Conservation (phyloP, 2,888 invertebrate genomes). For the Erebia aethiops region DNA sequence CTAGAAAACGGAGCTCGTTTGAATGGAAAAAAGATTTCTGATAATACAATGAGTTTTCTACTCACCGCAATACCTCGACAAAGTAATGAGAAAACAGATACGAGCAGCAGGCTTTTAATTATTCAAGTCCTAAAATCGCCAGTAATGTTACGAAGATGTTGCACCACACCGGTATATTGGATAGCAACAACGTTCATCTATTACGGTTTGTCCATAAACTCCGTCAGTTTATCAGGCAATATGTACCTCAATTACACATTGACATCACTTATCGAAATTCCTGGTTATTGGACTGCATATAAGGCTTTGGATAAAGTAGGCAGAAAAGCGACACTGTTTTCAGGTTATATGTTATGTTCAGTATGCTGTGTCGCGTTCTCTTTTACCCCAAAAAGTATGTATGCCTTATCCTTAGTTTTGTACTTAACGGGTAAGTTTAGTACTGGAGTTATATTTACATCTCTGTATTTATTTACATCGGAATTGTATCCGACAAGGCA, state of each 20-base stretch:
- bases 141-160: slow-evolving; percentile 81
- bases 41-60: slow-evolving; percentile 67
- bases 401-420: slow-evolving; percentile 59
- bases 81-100: slow-evolving; percentile 44
- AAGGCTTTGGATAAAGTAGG: slow-evolving; percentile 85
- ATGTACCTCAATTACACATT: slow-evolving; percentile 90
- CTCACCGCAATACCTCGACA: slow-evolving; percentile 60
- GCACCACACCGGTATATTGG: slow-evolving; percentile 90
- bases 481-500: slow-evolving; percentile 88
- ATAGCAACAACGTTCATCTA: slow-evolving; percentile 90
- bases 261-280: slow-evolving; percentile 86
- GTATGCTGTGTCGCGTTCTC: slow-evolving; percentile 79
- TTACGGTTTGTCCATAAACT: slow-evolving; percentile 90
- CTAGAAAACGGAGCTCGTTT: slow-evolving; percentile 84
- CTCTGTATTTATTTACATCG: slow-evolving; percentile 86
- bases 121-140: slow-evolving; percentile 78
- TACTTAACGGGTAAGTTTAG: slow-evolving; percentile 86
- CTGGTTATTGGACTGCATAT: slow-evolving; percentile 86
- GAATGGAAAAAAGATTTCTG: slow-evolving; percentile 81
- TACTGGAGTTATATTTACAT: slow-evolving; percentile 85
- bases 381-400: slow-evolving; percentile 67
- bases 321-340: slow-evolving; percentile 67
- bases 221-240: slow-evolving; percentile 88
- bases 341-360: slow-evolving; percentile 72
- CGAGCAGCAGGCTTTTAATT: slow-evolving; percentile 51